Conservation (phyloP, 2,113 vertebrate species). For the Brienomyrus longianalis region DNA sequence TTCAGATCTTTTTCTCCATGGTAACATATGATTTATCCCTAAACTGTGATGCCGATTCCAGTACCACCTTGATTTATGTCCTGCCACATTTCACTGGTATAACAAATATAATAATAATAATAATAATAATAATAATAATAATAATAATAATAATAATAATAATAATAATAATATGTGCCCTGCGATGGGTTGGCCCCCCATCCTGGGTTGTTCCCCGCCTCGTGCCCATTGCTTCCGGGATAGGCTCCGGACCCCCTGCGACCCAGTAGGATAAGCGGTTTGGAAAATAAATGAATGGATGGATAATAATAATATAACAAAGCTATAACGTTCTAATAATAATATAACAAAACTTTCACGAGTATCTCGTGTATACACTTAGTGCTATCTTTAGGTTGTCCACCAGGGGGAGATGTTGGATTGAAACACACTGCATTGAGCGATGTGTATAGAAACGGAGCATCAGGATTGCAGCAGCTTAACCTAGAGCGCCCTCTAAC, state of each 20-base stretch:
- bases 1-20: not conserved
- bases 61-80: not conserved
- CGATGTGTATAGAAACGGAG: not conserved
- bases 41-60: not conserved
- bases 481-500: not conserved
- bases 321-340: too few relatives aligned
- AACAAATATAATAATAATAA: too few relatives aligned
- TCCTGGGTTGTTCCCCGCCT: too few relatives aligned
- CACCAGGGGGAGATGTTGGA: not conserved
- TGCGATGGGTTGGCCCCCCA: too few relatives aligned
- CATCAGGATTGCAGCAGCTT: not conserved
- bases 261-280: too few relatives aligned
- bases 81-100: not conserved
- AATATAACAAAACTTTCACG: not conserved
- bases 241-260: too few relatives aligned
- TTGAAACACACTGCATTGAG: not conserved
- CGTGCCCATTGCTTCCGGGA: too few relatives aligned
- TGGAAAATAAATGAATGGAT: too few relatives aligned
- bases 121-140: too few relatives aligned
- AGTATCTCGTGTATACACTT: not conserved
- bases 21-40: not conserved
- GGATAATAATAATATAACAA: too few relatives aligned
- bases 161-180: too few relatives aligned
- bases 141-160: too few relatives aligned
- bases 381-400: not conserved